Base-by-base conservation (phyloP, 2,888 invertebrate genomes). In the Pseudococcus longispinus region DNA sequence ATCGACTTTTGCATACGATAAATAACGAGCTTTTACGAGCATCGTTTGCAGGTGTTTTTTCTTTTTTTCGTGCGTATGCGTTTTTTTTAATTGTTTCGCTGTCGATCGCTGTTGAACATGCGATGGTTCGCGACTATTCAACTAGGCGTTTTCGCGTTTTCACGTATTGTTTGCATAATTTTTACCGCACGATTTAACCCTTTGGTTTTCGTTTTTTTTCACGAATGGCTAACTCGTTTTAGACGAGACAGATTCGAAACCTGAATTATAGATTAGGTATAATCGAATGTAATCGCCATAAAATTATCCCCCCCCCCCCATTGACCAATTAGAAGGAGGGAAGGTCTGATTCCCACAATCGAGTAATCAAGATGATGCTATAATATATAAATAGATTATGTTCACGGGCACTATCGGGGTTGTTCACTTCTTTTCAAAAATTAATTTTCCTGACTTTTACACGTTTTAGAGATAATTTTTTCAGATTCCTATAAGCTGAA, bases 41-140 rank as follows among this genome's bases (percentile, higher is more conserved):
- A 23, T 60, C 60, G 60, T 60, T 20, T 60, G 55, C 55, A 55
- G 18, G 18, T 55, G n/a, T n/a, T 55, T n/a, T 6, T 55, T n/a
- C 3, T 15, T 55, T 46, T n/a, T 55, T 55, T n/a, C 55, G 55
- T 55, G 55, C n/a, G 5, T 55, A 5, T n/a, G 55, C 5, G n/a
- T n/a, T 29, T 70, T 70, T 29, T 26, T 70, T 70, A 70, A 70
- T 70, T 70, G 70, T 18, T 70, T 29, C 29, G 29, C 26, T 29
- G 70, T 70, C 70, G 70, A 70, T 70, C 70, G 70, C 18, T 29
- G 29, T 29, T 70, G 18, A 70, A 29, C 70, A 70, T 70, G 70
- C 70, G 70, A 70, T 29, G 11, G 26, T 29, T 70, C 70, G 15
- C 70, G 70, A 70, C 70, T 15, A 70, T 70, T 70, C 29, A 70